phyloP scores from a whole-genome alignment of 2,113 vertebrate species.

The Vombatus ursinus region DNA sequence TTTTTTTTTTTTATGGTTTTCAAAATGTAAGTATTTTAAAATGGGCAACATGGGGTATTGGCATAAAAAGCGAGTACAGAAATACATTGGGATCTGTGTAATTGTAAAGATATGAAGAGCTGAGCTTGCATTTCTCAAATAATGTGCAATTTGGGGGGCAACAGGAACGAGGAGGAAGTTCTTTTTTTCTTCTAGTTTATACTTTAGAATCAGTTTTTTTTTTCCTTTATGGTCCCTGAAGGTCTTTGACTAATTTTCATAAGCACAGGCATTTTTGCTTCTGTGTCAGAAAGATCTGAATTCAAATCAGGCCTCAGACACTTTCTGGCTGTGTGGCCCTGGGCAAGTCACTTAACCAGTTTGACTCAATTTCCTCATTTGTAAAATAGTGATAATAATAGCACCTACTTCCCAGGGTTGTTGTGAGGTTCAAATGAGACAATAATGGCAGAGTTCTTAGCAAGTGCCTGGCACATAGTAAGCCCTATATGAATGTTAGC shows the following conservation, averaged over 20 bases:
- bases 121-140: background rate
- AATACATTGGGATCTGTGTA: background rate
- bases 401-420: background rate
- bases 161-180: background rate
- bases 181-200: conserved; percentile 23
- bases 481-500: fast-evolving
- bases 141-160: fast-evolving
- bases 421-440: background rate
- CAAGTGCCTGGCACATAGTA: background rate
- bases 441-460: background rate
- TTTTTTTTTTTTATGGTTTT: background rate
- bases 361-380: background rate
- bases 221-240: conserved; percentile 55
- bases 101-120: background rate
- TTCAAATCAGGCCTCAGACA: background rate
- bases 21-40: background rate
- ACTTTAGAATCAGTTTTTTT: background rate
- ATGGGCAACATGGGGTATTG: background rate
- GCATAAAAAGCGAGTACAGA: background rate
- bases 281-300: background rate
- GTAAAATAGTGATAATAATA: background rate
- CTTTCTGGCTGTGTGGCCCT: background rate
- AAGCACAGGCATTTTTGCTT: background rate
- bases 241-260: conserved; percentile 32
- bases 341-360: background rate